Conservation (phyloP, 2,797 vertebrate species). For the Parotocinclus haroldoi region DNA sequence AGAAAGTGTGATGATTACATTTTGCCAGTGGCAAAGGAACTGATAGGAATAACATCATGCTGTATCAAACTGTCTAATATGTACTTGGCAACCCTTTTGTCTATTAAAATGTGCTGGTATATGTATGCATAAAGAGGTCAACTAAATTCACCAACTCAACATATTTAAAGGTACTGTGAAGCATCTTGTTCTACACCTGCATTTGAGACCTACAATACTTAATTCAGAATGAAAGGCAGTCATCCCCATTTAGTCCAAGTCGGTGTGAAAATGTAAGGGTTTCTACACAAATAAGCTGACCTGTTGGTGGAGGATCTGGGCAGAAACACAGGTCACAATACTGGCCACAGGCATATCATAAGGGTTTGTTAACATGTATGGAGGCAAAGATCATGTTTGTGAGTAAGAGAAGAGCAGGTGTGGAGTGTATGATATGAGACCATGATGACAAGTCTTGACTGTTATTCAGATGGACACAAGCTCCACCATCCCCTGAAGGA, state of each 20-base stretch:
- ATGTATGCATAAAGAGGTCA: not conserved
- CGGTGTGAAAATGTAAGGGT: constrained; percentile 27
- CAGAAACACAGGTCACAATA: constrained; percentile 19
- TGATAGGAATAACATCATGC: too few species aligned
- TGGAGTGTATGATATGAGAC: constrained; percentile 49
- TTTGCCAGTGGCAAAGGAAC: too few species aligned
- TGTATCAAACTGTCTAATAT: not conserved
- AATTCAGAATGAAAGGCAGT: constrained; percentile 48
- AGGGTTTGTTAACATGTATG: constrained; percentile 37
- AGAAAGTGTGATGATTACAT: too few species aligned
- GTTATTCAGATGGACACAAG: constrained; percentile 48
- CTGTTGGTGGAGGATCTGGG: constrained; percentile 16
- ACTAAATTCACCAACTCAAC: constrained; percentile 4
- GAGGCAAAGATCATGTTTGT: constrained; percentile 26
- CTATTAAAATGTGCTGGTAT: not conserved
- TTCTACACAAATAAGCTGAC: constrained; percentile 16
- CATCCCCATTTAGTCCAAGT: constrained; percentile 34
- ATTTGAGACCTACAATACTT: constrained; percentile 20
- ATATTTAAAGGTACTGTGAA: not conserved
- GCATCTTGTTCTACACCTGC: constrained; percentile 1
- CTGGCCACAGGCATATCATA: constrained; percentile 43
- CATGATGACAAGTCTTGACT: constrained; percentile 51
- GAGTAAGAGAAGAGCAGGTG: constrained; percentile 51
- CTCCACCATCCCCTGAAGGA: constrained; percentile 43
- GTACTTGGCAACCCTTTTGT: not conserved